These are phyloP conservation scores for Hormiphora californensis DNA, from an alignment of 37 sponge, comb jelly and placozoan genomes.

Conservation along the genomic window DNA sequence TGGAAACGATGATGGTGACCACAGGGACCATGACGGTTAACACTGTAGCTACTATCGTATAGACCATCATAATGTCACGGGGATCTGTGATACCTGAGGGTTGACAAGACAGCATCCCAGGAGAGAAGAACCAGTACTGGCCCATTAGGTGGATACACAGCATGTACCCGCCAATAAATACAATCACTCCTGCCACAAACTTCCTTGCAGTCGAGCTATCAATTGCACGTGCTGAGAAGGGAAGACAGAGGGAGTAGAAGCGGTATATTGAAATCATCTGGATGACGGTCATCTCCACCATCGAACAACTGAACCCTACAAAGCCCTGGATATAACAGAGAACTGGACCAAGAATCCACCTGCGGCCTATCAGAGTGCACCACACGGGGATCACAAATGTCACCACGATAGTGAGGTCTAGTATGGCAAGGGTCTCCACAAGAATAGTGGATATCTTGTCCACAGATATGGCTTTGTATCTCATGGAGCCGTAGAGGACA, in stretches of 20 bases:
- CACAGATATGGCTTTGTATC: not conserved
- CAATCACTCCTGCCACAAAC: not conserved
- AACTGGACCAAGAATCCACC: not conserved
- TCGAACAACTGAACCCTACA: not conserved
- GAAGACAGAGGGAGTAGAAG: not conserved
- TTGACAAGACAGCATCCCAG: not conserved
- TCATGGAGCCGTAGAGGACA: not conserved
- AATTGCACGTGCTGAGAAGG: not conserved
- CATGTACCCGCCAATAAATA: not conserved
- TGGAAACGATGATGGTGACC: not conserved
- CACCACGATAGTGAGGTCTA: not conserved
- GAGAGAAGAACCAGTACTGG: conserved; percentile 35
- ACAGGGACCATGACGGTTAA: not conserved
- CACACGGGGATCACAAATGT: not conserved
- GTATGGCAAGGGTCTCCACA: not conserved
- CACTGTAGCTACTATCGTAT: not conserved
- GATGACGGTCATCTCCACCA: conserved; percentile 14
- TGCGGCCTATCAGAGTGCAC: not conserved
- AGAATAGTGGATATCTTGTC: not conserved
- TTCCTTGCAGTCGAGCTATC: not conserved
- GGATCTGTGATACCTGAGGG: conserved; percentile 20
- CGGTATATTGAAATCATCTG: not conserved
- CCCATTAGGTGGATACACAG: conserved; percentile 26
- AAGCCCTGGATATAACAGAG: conserved; percentile 2
- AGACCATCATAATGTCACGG: not conserved